Evolutionary conservation across 2,888 invertebrate genomes (phyloP), one percentile per base, ranked within the genome.

Genomic region (Drosophila conformis): DNA sequence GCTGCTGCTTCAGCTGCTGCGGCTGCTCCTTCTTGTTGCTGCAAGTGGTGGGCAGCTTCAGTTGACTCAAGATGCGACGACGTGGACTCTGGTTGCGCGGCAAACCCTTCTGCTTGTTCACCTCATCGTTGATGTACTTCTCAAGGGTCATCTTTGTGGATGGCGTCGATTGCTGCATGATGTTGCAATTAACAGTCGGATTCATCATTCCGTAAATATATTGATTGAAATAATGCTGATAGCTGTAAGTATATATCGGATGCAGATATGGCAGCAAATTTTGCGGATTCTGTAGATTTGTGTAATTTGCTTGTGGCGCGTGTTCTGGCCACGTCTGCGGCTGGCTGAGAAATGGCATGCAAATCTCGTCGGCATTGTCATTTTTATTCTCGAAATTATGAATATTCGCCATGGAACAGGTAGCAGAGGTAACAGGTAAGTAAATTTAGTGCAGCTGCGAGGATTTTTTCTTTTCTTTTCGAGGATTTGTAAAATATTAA

Each of bases 111-210:
- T 85, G 88, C 18, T 56, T 46, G 18, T 46, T 54, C 51, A 82
- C 40, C 60, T 85, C 80, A 29, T 27, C 42, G n/a, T 83, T 82
- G n/a, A 85, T 80, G 33, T 74, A 80, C 33, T 78, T 70, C n/a
- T 83, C 86, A 36, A 84, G 56, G 21, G 78, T 73, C 75, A 76
- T 73, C 8, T 53, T 35, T 0, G 11, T 4, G 2, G 18, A 2
- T 18, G 0, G 2, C 2, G 1, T 46, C 4, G 13, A 18, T 15
- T 40, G 51, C 13, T 52, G 36, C 10, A 13, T 25, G 15, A 25
- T 25, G 49, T 62, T 73, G 10, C 13, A 42, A n/a, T 38, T 51
- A 3, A 35, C 21, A 2, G 49, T 25, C 54, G 69, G 21, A 21
- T 31, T 46, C 1, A 52, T n/a, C 15, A 59, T 5, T 13, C 46